A percentile compares a stretch with the other conserved stretches of the same genome.
Evolutionary conservation across 2,888 invertebrate species (phyloP).

Genomic region (Torymus texanus): DNA sequence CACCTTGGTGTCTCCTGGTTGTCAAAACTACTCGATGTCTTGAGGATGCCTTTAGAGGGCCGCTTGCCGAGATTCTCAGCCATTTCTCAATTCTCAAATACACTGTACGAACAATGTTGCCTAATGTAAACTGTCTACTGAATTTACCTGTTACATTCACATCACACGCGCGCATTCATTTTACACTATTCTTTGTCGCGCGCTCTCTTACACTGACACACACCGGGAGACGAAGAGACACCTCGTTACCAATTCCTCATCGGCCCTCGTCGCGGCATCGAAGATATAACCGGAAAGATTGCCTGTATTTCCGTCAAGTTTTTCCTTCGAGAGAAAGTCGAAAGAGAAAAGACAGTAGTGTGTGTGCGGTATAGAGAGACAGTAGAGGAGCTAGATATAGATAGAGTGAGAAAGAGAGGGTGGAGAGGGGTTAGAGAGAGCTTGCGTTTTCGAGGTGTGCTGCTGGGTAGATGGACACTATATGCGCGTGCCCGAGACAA

Average conservation of each 20-base stretch:
- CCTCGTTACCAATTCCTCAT: too few species aligned
- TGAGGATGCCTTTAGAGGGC: slow-evolving; percentile 93
- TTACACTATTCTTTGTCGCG: too few species aligned
- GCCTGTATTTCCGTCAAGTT: slow-evolving; percentile 10
- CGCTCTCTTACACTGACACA: too few species aligned
- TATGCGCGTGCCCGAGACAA: slow-evolving; percentile 29
- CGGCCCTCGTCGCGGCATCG: not conserved
- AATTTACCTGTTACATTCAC: slow-evolving; percentile 46
- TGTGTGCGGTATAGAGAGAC: too few species aligned
- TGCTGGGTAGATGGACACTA: too few species aligned
- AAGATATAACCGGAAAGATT: slow-evolving; percentile 12
- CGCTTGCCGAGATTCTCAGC: slow-evolving; percentile 88
- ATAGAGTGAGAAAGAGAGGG: slow-evolving; percentile 14
- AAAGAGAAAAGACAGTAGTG: slow-evolving; percentile 1
- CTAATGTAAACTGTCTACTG: slow-evolving; percentile 13
- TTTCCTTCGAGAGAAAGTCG: slow-evolving; percentile 25
- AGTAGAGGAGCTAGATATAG: too few species aligned
- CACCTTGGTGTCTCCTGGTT: slow-evolving; percentile 77
- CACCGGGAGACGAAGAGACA: too few species aligned
- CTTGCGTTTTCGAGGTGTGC: not conserved
- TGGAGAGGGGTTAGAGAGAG: slow-evolving; percentile 28
- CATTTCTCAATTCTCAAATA: slow-evolving; percentile 73
- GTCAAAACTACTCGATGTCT: slow-evolving; percentile 94
- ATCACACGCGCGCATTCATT: slow-evolving; percentile 20
- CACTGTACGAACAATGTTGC: slow-evolving; percentile 39